A percentile compares a stretch with the other conserved stretches of the same genome.
Evolutionary conservation across 2,113 vertebrate genomes (phyloP).

Genomic region (Ochotona princeps): DNA sequence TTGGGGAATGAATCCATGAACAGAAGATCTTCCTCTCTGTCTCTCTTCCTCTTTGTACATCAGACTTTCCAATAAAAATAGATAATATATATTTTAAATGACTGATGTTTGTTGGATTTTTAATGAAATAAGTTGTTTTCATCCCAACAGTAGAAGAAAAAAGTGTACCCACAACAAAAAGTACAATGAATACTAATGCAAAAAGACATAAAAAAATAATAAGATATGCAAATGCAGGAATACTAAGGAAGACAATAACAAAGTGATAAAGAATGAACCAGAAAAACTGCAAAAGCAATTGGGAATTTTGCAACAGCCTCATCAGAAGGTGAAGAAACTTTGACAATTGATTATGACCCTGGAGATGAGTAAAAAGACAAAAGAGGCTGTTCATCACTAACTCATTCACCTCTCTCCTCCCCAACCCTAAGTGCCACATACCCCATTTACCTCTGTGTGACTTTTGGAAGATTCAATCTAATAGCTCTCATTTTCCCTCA

Average conservation of each 20-base stretch:
- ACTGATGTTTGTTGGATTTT: neutral
- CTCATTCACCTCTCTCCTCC: neutral
- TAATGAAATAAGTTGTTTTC: neutral
- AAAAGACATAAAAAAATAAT: neutral
- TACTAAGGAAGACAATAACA: neutral
- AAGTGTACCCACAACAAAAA: neutral
- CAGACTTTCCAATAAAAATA: too few species aligned
- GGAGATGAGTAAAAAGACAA: neutral
- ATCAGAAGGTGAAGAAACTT: neutral
- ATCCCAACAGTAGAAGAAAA: neutral
- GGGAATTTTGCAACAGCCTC: neutral
- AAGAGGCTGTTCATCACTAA: rapidly evolving
- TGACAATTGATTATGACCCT: neutral
- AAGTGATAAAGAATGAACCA: neutral
- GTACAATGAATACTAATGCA: neutral
- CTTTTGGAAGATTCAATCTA: neutral
- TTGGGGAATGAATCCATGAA: too few species aligned
- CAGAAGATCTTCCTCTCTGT: too few species aligned
- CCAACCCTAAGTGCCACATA: neutral
- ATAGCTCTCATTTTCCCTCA: neutral
- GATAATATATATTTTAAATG: too few species aligned
- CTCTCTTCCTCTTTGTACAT: too few species aligned
- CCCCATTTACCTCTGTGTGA: too few species aligned
- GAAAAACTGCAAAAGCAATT: neutral
- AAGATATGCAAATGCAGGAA: neutral